A percentile compares a stretch with the other conserved stretches of the same genome.
Evolutionary conservation across 2,113 vertebrate species (phyloP).

Genomic region (Phyllostomus hastatus): DNA sequence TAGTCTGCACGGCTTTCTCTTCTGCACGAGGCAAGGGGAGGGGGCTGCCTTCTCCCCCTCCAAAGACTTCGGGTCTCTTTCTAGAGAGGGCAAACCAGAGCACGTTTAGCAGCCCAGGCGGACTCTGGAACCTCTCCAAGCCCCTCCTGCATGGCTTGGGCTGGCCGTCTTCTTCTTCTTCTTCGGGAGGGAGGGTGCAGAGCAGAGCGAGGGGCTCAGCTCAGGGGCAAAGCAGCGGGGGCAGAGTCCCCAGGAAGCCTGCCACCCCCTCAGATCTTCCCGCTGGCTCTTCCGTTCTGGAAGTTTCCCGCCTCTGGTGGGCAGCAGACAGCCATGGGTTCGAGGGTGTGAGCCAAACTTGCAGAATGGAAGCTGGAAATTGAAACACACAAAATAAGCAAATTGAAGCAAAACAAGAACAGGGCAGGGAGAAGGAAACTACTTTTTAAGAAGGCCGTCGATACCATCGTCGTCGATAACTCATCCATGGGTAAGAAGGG

Average conservation of each 20-base stretch:
- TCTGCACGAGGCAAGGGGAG: neutral
- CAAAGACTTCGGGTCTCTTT: neutral
- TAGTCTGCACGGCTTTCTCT: fast-evolving
- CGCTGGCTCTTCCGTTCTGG: neutral
- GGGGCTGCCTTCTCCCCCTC: neutral
- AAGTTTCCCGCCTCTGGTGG: neutral
- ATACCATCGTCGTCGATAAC: neutral
- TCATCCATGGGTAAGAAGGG: neutral
- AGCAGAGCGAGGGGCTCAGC: neutral
- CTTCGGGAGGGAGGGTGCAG: neutral
- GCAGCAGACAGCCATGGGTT: neutral
- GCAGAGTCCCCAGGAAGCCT: neutral
- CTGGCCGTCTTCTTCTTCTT: neutral
- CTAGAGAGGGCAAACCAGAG: neutral
- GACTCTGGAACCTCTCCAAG: neutral
- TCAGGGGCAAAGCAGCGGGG: no score
- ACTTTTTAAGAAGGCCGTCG: neutral
- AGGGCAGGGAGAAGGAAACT: neutral
- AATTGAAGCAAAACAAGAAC: neutral
- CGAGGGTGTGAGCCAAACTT: neutral
- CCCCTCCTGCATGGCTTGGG: neutral
- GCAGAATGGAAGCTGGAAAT: neutral
- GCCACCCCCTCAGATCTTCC: neutral
- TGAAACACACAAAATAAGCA: neutral
- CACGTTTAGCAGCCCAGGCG: neutral